A percentile compares a stretch with the other conserved stretches of the same genome.
Conservation (phyloP, 2,888 invertebrate genomes). For the Tiliacea aurago region DNA sequence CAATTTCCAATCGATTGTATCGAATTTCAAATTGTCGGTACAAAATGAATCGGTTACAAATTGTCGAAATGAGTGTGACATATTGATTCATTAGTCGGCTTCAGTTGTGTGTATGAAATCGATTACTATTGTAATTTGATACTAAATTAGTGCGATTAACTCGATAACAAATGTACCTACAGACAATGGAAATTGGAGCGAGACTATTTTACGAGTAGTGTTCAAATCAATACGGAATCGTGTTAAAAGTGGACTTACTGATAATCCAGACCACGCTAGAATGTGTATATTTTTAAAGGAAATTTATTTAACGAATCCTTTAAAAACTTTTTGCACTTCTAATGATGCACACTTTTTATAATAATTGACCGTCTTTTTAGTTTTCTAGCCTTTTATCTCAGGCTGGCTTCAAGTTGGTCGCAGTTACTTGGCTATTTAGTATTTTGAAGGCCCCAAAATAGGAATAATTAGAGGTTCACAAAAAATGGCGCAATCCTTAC, state of each 20-base stretch:
- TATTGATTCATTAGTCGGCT: conserved; percentile 38
- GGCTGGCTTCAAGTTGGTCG: background rate
- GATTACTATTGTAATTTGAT: conserved; percentile 42
- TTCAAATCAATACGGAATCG: background rate
- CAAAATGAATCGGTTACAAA: conserved; percentile 41
- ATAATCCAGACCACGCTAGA: conserved; percentile 7
- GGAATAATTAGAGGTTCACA: background rate
- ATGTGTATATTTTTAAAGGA: background rate
- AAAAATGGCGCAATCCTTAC: background rate
- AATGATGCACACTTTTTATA: background rate
- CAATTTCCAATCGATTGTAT: conserved; percentile 23
- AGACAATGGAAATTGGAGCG: conserved; percentile 20
- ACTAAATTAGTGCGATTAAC: conserved; percentile 29
- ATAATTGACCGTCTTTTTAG: background rate
- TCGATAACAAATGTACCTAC: conserved; percentile 1
- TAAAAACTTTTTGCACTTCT: background rate
- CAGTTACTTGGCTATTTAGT: background rate
- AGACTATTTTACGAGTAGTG: conserved; percentile 3
- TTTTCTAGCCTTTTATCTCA: background rate
- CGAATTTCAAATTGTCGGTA: conserved; percentile 12
- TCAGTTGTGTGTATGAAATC: conserved; percentile 27
- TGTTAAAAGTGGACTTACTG: conserved; percentile 8
- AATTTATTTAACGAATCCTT: background rate
- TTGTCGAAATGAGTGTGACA: conserved; percentile 43
- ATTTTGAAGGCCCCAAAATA: background rate